Base-by-base conservation (phyloP, 2,888 invertebrate species). In the Eupithecia subumbrata region DNA sequence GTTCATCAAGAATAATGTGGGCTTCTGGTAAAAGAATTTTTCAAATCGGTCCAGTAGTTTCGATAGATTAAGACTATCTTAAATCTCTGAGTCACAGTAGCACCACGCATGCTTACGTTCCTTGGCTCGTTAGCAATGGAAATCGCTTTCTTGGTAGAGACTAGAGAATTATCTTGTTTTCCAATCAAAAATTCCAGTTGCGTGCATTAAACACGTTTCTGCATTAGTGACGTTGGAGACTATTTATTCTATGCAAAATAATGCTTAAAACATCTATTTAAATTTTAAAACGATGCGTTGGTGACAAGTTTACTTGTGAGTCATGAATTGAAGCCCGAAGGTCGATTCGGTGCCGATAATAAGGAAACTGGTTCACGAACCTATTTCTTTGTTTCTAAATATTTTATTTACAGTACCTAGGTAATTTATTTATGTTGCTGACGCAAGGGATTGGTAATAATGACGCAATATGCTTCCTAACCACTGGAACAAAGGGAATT, bases 301-400 rank as follows among this genome's bases (percentile, higher is more conserved):
- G 64, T 71, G 69, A n/a, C 22, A 67, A 40, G n/a, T 30, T 76
- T 60, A 74, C 16, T 73, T 45, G 60, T 76, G 74, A 72, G 76
- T 74, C 74, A 76, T 73, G 56, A 71, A 76, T 30, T 71, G 48
- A 73, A 71, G 77, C 56, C 34, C 18, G 34, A 64, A 64, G 64
- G 34, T 34, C 30, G 16, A 25, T 60, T 12, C 25, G 60, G 25
- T 60, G 45, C 66, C 37, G 64, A 78, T 77, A 34, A 48, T 74
- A 74, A 72, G 72, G 76, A 78, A 76, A 74, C 74, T 70, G 52
- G 40, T 14, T 14, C 69, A 69, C 72, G 66, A 72, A 71, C 60
- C 60, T 60, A 60, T 60, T 25, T 60, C 60, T 60, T 69, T 70
- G 70, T 60, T 77, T 74, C 69, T 77, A 74, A 48, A 69, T 66